Evolutionary conservation across 2,797 vertebrate genomes (phyloP), one percentile per base, ranked within the genome.

Genomic region (Parauchenoglanis punctatus): DNA sequence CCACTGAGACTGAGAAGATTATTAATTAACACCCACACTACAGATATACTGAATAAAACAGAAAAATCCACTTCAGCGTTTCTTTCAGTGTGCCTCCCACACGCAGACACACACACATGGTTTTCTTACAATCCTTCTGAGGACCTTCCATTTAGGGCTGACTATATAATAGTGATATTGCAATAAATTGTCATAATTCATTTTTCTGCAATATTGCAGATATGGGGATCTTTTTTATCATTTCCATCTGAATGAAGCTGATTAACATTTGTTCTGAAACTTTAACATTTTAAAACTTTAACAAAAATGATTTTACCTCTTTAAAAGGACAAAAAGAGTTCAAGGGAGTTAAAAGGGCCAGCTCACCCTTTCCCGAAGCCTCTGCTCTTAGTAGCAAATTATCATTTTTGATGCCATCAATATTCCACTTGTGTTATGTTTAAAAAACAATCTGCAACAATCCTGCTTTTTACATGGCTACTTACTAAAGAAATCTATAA

Each of bases 11-110:
- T 85, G 84, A 85, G 84, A 85, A 84, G 80, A 88, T 90, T 90
- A 91, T 90, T 91, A 91, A 91, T 91, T 91, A 90, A 91, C 88
- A 87, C 91, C 91, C 87, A 90, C 91, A 87, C 87, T 80, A 88
- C 87, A 90, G 87, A 87, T 85, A 75, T 86, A 78, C 77, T 81
- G 44, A 90, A 90, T 90, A 88, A 89, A 88, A 88, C 84, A 28
- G 67, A 80, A 86, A 87, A 52, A 82, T 89, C 81, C 12, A 5
- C 46, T 83, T 67, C 61, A 67, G 61, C 61, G 54, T 68, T 83
- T 83, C 63, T 82, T 49, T 67, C 15, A 52, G 23, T 18, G 61
- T 67, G 44, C 81, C 81, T 52, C 63, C 63, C 6, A 87, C 81
- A 83, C 58, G 76, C 23, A 76, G 10, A 40, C 12, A 52, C 56